These are phyloP conservation scores for Phodopus roborovskii DNA, from an alignment of 2,113 vertebrate genomes.

Conservation along the genomic window DNA sequence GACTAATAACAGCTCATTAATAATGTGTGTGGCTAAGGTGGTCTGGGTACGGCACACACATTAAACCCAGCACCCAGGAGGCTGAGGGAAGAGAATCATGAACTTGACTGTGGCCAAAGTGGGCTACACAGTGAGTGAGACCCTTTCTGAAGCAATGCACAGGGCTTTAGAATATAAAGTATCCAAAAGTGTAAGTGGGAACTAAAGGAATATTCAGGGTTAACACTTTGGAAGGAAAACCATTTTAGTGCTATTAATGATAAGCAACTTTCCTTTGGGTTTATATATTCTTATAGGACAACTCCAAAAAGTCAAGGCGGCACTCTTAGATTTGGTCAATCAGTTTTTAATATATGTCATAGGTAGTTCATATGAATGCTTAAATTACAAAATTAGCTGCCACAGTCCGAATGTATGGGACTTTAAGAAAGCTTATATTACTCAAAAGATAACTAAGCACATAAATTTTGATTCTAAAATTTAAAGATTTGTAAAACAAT, in stretches of 20 bases:
- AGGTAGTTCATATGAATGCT: constrained; percentile 82
- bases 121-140: background rate
- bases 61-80: background rate
- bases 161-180: constrained; percentile 36
- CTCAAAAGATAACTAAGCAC: constrained; percentile 77
- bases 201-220: constrained; percentile 33
- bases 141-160: background rate
- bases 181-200: constrained; percentile 17
- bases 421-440: constrained; percentile 81
- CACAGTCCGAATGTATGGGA: constrained; percentile 76
- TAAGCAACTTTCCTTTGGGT: constrained; percentile 2
- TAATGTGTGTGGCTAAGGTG: background rate
- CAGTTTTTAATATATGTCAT: constrained; percentile 86
- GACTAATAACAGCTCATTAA: background rate
- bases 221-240: constrained; percentile 47
- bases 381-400: constrained; percentile 88
- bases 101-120: background rate
- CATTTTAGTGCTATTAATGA: constrained; percentile 37
- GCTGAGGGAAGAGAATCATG: background rate
- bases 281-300: background rate
- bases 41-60: background rate
- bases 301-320: constrained; percentile 71
- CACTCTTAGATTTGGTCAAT: constrained; percentile 78
- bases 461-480: constrained; percentile 75
- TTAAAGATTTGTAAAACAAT: constrained; percentile 80